phyloP scores from a whole-genome alignment of 35 echinoderm and acorn worm genomes.

The Diadema setosum region DNA sequence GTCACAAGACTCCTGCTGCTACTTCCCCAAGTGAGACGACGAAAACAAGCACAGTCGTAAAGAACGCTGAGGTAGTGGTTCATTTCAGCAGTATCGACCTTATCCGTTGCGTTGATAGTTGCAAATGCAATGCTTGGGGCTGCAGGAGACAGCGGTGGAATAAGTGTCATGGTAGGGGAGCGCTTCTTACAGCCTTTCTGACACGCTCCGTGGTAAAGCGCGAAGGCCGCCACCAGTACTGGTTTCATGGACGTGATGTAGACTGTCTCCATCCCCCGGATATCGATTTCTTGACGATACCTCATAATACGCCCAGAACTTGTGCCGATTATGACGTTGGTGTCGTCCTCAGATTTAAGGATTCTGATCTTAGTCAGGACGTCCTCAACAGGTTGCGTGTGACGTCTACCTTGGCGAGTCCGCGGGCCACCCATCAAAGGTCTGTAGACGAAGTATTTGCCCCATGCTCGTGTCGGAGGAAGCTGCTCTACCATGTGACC shows the following conservation, averaged over 20 bases:
- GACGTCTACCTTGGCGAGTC: not conserved
- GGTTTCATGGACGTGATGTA: not conserved
- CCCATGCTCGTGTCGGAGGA: not conserved
- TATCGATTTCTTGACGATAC: not conserved
- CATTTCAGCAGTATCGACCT: not conserved
- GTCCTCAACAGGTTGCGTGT: not conserved
- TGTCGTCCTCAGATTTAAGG: not conserved
- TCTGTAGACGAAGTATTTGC: not conserved
- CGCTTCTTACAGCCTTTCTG: not conserved
- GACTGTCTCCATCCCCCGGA: not conserved
- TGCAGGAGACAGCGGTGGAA: not conserved
- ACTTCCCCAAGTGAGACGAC: not conserved
- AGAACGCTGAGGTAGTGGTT: not conserved
- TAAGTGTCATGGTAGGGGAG: not conserved
- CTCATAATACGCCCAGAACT: not conserved
- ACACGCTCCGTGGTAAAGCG: not conserved
- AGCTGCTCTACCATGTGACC: conserved; percentile 20
- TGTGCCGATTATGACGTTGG: not conserved
- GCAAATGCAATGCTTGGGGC: not conserved
- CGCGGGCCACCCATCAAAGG: not conserved
- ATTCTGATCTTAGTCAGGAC: not conserved
- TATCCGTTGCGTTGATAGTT: not conserved
- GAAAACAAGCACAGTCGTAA: not conserved
- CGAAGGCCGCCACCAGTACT: not conserved
- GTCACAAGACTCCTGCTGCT: not conserved